phyloP scores from a whole-genome alignment of 2,888 invertebrate genomes.

The Tortricodes alternella region DNA sequence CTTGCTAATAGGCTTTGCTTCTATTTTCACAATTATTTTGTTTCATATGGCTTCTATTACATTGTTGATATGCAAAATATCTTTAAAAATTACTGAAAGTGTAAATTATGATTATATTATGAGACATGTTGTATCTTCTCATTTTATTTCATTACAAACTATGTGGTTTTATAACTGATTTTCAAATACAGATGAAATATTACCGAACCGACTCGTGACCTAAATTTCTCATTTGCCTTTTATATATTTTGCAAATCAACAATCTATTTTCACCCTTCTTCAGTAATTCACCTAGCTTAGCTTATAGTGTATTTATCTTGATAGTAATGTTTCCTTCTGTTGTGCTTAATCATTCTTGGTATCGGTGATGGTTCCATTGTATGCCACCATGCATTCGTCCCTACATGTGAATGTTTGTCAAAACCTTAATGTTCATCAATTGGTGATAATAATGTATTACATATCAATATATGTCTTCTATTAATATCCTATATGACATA shows the following conservation, averaged over 20 bases:
- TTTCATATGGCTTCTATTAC: slow-evolving; percentile 24
- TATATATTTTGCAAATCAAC: slow-evolving; percentile 17
- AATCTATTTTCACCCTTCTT: slow-evolving; percentile 35
- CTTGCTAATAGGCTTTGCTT: slow-evolving; percentile 24
- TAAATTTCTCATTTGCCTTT: not conserved
- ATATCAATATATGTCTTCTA: slow-evolving; percentile 18
- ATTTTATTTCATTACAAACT: too few relatives aligned
- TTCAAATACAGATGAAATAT: too few relatives aligned
- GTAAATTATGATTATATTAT: too few relatives aligned
- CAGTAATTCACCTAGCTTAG: slow-evolving; percentile 37
- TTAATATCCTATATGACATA: slow-evolving; percentile 17
- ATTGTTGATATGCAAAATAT: slow-evolving; percentile 42
- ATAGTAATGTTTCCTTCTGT: slow-evolving; percentile 66
- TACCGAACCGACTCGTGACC: not conserved
- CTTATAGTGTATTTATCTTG: slow-evolving; percentile 39
- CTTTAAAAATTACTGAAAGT: too few relatives aligned
- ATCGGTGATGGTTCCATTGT: slow-evolving; percentile 76
- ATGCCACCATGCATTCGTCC: slow-evolving; percentile 62
- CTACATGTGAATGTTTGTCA: slow-evolving; percentile 56
- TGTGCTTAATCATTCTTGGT: slow-evolving; percentile 82
- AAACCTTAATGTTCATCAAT: slow-evolving; percentile 36
- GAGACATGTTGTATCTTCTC: not conserved
- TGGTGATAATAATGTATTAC: slow-evolving; percentile 18
- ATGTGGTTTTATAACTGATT: too few relatives aligned
- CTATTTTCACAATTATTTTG: slow-evolving; percentile 13